Evolutionary conservation across 1,140 invertebrate species (phyloP), one percentile per base, ranked within the genome.

Genomic region (Vollenhovia emeryi): DNA sequence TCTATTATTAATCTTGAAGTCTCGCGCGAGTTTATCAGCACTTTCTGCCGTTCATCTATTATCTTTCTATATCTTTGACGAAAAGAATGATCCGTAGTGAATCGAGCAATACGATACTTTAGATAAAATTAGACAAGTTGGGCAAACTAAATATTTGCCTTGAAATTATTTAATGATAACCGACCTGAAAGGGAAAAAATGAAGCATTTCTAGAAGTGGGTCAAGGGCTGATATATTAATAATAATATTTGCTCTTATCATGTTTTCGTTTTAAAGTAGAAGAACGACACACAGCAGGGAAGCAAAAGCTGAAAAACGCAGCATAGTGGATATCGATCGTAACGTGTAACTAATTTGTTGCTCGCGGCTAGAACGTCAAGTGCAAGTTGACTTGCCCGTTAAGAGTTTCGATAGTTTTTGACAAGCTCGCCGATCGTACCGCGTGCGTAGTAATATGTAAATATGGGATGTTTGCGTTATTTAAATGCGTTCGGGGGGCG

Each of bases 391-490:
- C 1, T 40, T 21, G 21, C 13, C 40, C 27, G 33, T 79, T 76
- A 75, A 59, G 24, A 75, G 18, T 43, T 79, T 78, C 21, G 64
- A 40, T 13, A 18, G 24, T 11, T 8, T 68, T 79, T 48, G 24
- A 78, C 57, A 27, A 48, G 43, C 59, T 36, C n/a, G 30, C 30
- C 48, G 33, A 80, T 69, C 64, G 36, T 40, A n/a, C 30, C 7
- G 15, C 18, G 3, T 45, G 78, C 30, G 24, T 57, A 40, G 13
- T 71, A 82, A 71, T 57, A 82, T 69, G 66, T 82, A 71, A 69
- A 71, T 71, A 80, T 24, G 9, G 21, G 24, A 80, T 62, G 78
- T 71, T 80, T 43, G 48, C 78, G 64, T 57, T 82, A 82, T 82
- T 71, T 57, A 82, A 82, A 82, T 82, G 50, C 50, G 50, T 30